Base-by-base conservation (phyloP, 2,113 vertebrate species). In the Pedionomus torquatus region DNA sequence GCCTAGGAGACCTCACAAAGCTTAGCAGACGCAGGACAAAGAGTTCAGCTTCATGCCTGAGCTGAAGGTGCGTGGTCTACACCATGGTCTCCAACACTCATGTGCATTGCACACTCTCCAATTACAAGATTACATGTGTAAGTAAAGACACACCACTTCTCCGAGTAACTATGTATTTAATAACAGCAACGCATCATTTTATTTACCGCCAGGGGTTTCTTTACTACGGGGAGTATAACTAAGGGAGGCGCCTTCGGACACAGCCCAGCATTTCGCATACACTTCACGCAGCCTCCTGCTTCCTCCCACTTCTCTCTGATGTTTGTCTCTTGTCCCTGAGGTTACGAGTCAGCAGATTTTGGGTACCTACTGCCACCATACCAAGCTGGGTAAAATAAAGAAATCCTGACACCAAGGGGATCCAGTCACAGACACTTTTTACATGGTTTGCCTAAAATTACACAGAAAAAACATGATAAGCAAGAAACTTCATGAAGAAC, bases 251-350 rank as follows among this genome's bases (percentile, higher is more conserved):
- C 37, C 31, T 79, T 64, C 0, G 0, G 10, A 72, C 51, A 60
- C 13, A 26, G 44, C 23, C 16, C n/a, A 83, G 49, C 23, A 68
- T 71, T 79, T n/a, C 46, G 35, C 60, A 49, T 25, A 57, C 8
- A 25, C 39, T 71, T 43, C 58, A 65, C 0, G 0, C 24, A 88
- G 39, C 2, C 1, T 92, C 26, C 61, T 30, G 11, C 31, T 94
- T 86, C n/a, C 41, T 70, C 11, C 1, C 1, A 30, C 16, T 35
- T 81, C 37, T 44, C 74, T 52, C 24, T 39, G 43, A 48, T 2
- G 1, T 71, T 87, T n/a, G 16, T 61, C 37, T 9, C 37, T 89
- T 76, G 28, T 58, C 49, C 58, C 15, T n/a, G 25, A 61, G 25
- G 11, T 23, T 24, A 61, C 41, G 33, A 78, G 11, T 31, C 41